A percentile compares a stretch with the other conserved stretches of the same genome.
phyloP scores from a whole-genome alignment of 2,888 invertebrate species.

The Rhorus exstirpatorius region DNA sequence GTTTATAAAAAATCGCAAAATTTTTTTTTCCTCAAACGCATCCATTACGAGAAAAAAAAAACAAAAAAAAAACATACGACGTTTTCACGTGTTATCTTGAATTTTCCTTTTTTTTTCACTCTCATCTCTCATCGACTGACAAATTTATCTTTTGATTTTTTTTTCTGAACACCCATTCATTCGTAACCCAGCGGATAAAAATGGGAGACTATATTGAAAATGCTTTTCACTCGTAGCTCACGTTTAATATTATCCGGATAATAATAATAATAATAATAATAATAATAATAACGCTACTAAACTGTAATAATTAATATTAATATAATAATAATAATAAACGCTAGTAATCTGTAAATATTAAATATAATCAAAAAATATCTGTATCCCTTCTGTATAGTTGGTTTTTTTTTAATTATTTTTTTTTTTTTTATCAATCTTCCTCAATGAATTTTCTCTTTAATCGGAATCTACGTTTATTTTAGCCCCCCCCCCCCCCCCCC shows the following conservation, averaged over 20 bases:
- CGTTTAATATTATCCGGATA: slow-evolving; percentile 79
- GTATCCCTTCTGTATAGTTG: slow-evolving; percentile 74
- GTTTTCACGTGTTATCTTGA: background rate
- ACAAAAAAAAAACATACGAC: background rate
- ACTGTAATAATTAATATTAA: slow-evolving; percentile 80
- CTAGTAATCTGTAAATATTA: slow-evolving; percentile 84
- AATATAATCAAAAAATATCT: slow-evolving; percentile 85
- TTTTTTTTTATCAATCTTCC: slow-evolving; percentile 10
- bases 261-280: too few species aligned
- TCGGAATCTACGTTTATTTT: slow-evolving; percentile 17
- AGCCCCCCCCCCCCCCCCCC: too few species aligned
- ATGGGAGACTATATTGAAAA: slow-evolving; percentile 80
- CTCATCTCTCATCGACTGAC: slow-evolving; percentile 46
- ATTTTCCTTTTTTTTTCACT: slow-evolving; percentile 8
- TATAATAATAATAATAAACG: slow-evolving; percentile 81
- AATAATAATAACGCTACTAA: slow-evolving; percentile 79
- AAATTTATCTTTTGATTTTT: slow-evolving; percentile 64
- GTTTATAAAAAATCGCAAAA: slow-evolving; percentile 33
- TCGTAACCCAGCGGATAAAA: slow-evolving; percentile 74
- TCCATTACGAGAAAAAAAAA: slow-evolving; percentile 17
- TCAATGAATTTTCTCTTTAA: slow-evolving; percentile 17
- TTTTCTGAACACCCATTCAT: slow-evolving; percentile 66
- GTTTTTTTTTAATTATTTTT: slow-evolving; percentile 62
- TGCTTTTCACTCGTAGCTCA: slow-evolving; percentile 76
- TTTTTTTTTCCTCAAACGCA: slow-evolving; percentile 11